Evolutionary conservation across 2,113 vertebrate genomes (phyloP).

Genomic region (Pluvianellus socialis): DNA sequence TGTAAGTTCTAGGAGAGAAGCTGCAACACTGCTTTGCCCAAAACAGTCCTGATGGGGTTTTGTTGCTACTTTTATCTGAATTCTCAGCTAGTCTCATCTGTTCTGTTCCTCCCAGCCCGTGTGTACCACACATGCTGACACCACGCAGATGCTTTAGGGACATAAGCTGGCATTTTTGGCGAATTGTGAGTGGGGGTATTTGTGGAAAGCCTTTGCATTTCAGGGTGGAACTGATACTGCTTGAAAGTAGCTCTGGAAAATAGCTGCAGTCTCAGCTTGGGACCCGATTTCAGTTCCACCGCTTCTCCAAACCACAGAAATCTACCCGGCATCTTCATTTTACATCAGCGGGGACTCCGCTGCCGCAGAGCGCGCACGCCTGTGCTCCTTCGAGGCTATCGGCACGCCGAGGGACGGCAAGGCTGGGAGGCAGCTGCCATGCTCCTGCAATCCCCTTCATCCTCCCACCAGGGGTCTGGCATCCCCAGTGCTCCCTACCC

Average conservation of each 20-base stretch:
- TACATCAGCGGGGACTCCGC: neutral
- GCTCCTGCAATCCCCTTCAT: neutral
- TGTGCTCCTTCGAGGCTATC: accelerated
- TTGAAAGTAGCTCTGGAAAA: neutral
- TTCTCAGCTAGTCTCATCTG: accelerated
- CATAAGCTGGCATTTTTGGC: neutral
- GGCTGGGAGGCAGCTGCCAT: neutral
- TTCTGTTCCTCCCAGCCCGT: neutral
- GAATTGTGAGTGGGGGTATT: neutral
- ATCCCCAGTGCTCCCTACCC: neutral
- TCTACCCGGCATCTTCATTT: neutral
- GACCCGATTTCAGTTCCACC: neutral
- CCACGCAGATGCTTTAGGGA: neutral
- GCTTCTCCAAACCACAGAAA: slow-evolving; percentile 1
- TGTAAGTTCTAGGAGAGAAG: neutral
- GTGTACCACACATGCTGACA: neutral
- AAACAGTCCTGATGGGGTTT: neutral
- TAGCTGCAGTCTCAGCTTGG: neutral
- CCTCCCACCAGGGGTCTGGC: neutral
- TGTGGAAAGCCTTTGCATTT: neutral
- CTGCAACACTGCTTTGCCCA: neutral
- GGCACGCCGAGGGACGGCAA: neutral
- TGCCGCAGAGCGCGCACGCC: neutral
- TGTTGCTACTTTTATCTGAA: neutral
- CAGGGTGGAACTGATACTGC: neutral